Evolutionary conservation across 2,797 vertebrate genomes (phyloP).

Genomic region (Propithecus perrieri): DNA sequence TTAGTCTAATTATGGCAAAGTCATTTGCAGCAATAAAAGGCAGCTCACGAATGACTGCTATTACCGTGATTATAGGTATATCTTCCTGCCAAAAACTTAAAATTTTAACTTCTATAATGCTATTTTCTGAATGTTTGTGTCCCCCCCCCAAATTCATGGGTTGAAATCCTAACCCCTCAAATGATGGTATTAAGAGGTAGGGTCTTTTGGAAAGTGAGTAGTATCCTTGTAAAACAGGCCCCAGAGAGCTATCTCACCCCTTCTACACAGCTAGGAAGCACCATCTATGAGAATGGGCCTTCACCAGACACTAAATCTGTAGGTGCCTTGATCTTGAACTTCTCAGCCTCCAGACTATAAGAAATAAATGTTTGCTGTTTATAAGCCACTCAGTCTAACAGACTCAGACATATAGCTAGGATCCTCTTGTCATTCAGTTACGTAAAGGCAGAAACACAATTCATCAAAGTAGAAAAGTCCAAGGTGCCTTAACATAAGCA

Average conservation of each 20-base stretch:
- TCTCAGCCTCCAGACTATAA: not conserved
- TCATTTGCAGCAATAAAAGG: not conserved
- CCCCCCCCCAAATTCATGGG: not conserved
- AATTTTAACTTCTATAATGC: not conserved
- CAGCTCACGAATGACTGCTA: not conserved
- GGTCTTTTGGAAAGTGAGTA: not conserved
- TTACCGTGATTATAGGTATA: not conserved
- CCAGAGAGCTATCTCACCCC: not conserved
- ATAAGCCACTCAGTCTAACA: not conserved
- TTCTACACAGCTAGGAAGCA: not conserved
- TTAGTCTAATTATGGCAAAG: not conserved
- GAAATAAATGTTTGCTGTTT: not conserved
- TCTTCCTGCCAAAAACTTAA: constrained; percentile 24
- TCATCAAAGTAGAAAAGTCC: not conserved
- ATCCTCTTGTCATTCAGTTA: not conserved
- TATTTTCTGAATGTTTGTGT: not conserved
- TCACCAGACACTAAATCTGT: not conserved
- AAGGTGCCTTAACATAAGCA: not conserved
- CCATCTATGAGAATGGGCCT: not conserved
- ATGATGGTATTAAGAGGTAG: not conserved
- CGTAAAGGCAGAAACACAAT: not conserved
- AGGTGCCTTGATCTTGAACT: not conserved
- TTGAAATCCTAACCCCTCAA: not conserved
- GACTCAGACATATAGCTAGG: not conserved
- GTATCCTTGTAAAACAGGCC: not conserved